A percentile compares a stretch with the other conserved stretches of the same genome.
These are phyloP conservation scores for Leptobrachium leishanense DNA, from an alignment of 2,113 vertebrate species.

Conservation along the genomic window DNA sequence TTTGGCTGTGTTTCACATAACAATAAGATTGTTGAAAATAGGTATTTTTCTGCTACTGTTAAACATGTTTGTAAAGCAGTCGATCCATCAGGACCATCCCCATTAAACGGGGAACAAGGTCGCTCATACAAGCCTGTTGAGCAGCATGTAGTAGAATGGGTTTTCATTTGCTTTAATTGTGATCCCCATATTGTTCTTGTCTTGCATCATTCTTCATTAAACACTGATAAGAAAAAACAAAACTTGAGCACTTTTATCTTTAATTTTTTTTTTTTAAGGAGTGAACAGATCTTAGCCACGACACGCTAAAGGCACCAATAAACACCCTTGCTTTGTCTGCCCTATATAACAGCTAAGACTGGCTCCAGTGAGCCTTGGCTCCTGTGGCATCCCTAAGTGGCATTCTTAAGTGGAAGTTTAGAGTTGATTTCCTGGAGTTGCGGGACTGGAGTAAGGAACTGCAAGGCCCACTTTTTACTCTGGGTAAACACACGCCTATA, in stretches of 20 bases:
- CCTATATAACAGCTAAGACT: too few relatives aligned
- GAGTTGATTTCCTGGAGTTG: too few relatives aligned
- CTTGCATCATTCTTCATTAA: slow-evolving; percentile 70
- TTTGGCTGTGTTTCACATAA: slow-evolving; percentile 66
- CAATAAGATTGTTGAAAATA: slow-evolving; percentile 70
- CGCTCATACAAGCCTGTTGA: slow-evolving; percentile 69
- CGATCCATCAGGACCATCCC: slow-evolving; percentile 79
- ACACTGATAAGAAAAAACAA: slow-evolving; percentile 52
- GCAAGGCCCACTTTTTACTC: too few relatives aligned
- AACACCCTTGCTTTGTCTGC: too few relatives aligned
- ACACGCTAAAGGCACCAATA: too few relatives aligned
- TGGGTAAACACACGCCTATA: too few relatives aligned
- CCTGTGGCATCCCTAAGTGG: too few relatives aligned
- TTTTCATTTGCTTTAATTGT: slow-evolving; percentile 52
- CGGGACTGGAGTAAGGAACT: too few relatives aligned
- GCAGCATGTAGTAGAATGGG: background rate
- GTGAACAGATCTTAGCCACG: too few relatives aligned
- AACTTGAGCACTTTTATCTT: background rate
- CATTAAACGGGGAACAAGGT: slow-evolving; percentile 83
- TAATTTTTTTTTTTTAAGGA: too few relatives aligned
- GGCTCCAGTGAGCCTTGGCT: too few relatives aligned
- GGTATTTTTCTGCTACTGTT: slow-evolving; percentile 75
- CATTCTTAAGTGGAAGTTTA: too few relatives aligned
- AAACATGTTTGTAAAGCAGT: slow-evolving; percentile 78
- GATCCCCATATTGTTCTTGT: slow-evolving; percentile 79